Conservation (phyloP, 2,797 vertebrate species). For the Remorina albescens region DNA sequence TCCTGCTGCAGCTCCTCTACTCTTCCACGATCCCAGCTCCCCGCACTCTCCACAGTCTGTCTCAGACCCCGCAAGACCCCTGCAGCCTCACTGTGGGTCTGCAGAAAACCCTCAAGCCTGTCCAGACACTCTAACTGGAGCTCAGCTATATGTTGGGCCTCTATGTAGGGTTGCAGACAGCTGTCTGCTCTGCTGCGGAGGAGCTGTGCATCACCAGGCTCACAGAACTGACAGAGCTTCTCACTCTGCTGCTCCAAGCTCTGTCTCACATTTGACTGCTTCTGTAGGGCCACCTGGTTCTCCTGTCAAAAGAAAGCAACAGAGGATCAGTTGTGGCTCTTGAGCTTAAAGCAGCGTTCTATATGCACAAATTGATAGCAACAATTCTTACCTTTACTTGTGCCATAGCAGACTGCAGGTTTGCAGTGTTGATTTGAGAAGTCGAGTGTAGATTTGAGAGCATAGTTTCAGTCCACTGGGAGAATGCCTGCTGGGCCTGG, state of each 20-base stretch:
- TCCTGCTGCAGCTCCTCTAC: slow-evolving; percentile 90
- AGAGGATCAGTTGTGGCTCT: slow-evolving; percentile 23
- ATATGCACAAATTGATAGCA: background rate
- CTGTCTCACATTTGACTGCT: slow-evolving; percentile 80
- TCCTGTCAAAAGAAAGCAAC: slow-evolving; percentile 81
- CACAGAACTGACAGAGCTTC: slow-evolving; percentile 87
- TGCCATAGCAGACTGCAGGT: slow-evolving; percentile 82
- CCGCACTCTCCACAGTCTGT: slow-evolving; percentile 89
- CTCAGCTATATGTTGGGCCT: slow-evolving; percentile 87
- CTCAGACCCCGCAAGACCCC: slow-evolving; percentile 84
- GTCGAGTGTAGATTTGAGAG: slow-evolving; percentile 88
- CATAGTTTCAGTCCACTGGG: slow-evolving; percentile 92
- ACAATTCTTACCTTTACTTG: slow-evolving; percentile 87
- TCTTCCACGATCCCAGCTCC: slow-evolving; percentile 89
- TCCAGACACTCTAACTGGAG: slow-evolving; percentile 87
- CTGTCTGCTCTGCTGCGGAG: slow-evolving; percentile 88
- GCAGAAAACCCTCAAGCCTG: slow-evolving; percentile 87
- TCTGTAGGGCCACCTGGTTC: slow-evolving; percentile 81
- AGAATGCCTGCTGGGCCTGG: slow-evolving; percentile 90
- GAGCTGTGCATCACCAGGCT: slow-evolving; percentile 83
- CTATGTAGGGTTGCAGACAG: slow-evolving; percentile 90
- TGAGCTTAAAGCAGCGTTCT: background rate
- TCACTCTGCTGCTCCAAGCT: slow-evolving; percentile 85
- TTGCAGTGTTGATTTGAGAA: slow-evolving; percentile 86
- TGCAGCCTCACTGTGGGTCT: slow-evolving; percentile 79